Base-by-base conservation (phyloP, 2,888 invertebrate species). In the Drosophila histrio region DNA sequence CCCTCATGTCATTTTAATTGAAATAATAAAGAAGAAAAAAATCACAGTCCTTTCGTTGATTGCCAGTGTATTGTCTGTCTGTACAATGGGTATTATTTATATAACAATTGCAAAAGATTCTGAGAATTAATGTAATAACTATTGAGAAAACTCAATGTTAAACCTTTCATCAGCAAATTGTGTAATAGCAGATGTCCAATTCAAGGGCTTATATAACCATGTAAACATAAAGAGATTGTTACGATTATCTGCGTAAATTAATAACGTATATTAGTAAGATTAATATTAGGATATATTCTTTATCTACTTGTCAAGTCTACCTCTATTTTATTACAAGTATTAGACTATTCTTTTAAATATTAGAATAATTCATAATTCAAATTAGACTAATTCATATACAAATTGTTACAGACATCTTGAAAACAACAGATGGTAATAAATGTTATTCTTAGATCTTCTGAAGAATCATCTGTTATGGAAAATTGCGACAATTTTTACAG, bases 1-100 rank as follows among this genome's bases (percentile, higher is more conserved):
- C 36, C 54, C 78, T 49, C 56, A 58, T 74, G 65, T 67, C 54
- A 64, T 21, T 43, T 63, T 58, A 67, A 74, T 69, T 81, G 57
- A 69, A n/a, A n/a, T n/a, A n/a, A n/a, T n/a, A n/a, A n/a, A n/a
- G n/a, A n/a, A n/a, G n/a, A n/a, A n/a, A 77, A 59, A 67, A 82
- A 85, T 71, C 74, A 59, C 60, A n/a, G 19, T 43, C 41, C 59
- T 34, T 13, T 49, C 43, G 24, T 22, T 72, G 72, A 56, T 61
- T 72, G 52, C 24, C 11, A n/a, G 19, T 26, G 19, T 15, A 32
- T 49, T 64, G 50, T 56, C 36, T 36, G 32, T 8, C 17, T 56
- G 13, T 15, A 24, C 54, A 59, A 53, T 46, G n/a, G 47, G 13
- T 44, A 64, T 66, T 78, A 71, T 77, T 71, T 77, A 69, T 67